Conservation (phyloP, 2,113 vertebrate genomes). For the Corynorhinus townsendii region DNA sequence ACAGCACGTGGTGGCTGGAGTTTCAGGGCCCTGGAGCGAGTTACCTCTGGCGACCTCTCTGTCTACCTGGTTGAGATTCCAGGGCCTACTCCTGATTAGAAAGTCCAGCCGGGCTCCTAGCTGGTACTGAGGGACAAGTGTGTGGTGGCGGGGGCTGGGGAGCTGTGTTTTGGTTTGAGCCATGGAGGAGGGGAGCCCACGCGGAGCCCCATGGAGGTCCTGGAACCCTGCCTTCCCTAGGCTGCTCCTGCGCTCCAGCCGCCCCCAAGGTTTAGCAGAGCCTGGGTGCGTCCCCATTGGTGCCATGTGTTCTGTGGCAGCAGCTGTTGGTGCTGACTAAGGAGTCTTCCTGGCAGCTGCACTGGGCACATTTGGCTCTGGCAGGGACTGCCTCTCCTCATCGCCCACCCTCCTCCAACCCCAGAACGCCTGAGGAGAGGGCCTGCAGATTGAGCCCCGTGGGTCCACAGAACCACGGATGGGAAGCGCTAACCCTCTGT, state of each 20-base stretch:
- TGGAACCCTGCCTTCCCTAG: neutral
- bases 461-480: neutral
- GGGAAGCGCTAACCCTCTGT: neutral
- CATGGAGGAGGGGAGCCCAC: neutral
- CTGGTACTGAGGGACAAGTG: neutral
- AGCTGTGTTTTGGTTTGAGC: neutral
- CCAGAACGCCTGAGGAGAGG: neutral
- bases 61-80: neutral
- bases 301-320: constrained; percentile 2
- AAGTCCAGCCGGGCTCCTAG: neutral
- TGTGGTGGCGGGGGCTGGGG: no score
- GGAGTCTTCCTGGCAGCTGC: constrained; percentile 48
- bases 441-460: neutral
- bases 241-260: neutral
- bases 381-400: neutral
- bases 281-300: neutral
- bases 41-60: neutral
- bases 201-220: neutral
- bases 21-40: neutral
- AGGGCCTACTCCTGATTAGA: neutral
- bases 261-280: neutral
- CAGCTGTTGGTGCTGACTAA: constrained; percentile 65
- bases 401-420: neutral
- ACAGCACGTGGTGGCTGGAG: neutral
- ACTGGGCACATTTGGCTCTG: neutral